Evolutionary conservation across 2,888 invertebrate genomes (phyloP).

Genomic region (Drosophila pseudotalamancana): DNA sequence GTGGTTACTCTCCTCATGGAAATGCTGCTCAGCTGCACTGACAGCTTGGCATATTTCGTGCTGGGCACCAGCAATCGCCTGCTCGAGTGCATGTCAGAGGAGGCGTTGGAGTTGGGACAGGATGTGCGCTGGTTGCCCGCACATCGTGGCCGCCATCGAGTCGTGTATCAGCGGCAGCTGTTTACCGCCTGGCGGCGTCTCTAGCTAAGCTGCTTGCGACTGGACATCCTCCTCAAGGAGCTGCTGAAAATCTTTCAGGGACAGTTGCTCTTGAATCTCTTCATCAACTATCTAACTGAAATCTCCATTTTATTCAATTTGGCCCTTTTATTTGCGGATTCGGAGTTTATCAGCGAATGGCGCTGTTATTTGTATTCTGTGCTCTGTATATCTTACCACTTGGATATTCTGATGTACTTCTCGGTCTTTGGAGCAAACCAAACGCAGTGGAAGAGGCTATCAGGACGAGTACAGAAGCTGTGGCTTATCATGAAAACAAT

Average conservation of each 20-base stretch:
- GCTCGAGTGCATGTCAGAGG: conserved; percentile 31
- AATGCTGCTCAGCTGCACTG: conserved; percentile 19
- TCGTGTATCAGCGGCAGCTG: conserved; percentile 42
- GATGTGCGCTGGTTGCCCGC: conserved; percentile 39
- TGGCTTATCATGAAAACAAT: conserved; percentile 6
- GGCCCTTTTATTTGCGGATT: conserved; percentile 23
- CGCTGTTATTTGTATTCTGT: neutral
- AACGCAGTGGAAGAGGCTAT: conserved; percentile 27
- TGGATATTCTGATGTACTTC: conserved; percentile 40
- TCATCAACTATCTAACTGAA: conserved; percentile 47
- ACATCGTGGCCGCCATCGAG: conserved; percentile 25
- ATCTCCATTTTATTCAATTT: conserved; percentile 48
- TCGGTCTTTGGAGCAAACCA: conserved; percentile 40
- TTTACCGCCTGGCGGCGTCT: conserved; percentile 38
- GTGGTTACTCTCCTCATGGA: conserved; percentile 28
- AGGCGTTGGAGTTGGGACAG: conserved; percentile 19
- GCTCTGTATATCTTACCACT: conserved; percentile 26
- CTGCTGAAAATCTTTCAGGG: conserved; percentile 36
- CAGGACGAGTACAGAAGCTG: conserved; percentile 11
- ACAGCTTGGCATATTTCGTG: conserved; percentile 29
- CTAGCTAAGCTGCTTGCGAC: conserved; percentile 14
- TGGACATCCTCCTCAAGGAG: conserved; percentile 36
- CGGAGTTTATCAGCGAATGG: neutral
- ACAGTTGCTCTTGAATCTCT: conserved; percentile 51
- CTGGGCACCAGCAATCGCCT: conserved; percentile 37